Evolutionary conservation across 1,140 invertebrate species (phyloP).

Genomic region (Octopus sinensis): DNA sequence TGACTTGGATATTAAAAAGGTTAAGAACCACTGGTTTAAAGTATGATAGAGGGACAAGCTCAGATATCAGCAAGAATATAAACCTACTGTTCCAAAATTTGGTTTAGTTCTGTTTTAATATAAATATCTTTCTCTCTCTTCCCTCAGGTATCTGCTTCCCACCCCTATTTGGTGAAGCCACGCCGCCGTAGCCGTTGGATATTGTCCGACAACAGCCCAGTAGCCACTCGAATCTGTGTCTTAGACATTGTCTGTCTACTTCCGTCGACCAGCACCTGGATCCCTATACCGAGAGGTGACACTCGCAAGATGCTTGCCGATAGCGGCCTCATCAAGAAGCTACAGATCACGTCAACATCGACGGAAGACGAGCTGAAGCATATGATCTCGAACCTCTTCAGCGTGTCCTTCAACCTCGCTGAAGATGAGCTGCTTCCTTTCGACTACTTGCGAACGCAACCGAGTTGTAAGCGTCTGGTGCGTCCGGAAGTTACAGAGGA

Average conservation of each 20-base stretch:
- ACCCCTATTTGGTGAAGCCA: slow-evolving; percentile 2
- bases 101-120: too few relatives aligned
- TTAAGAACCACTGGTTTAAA: too few relatives aligned
- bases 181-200: background rate
- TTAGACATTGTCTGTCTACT: slow-evolving; percentile 11
- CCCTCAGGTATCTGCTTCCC: background rate
- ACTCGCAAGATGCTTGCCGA: slow-evolving; percentile 10
- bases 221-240: slow-evolving; percentile 4
- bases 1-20: too few relatives aligned
- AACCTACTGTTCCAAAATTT: too few relatives aligned
- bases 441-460: slow-evolving; percentile 10
- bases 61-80: too few relatives aligned
- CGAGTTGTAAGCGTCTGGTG: slow-evolving; percentile 9
- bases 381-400: slow-evolving; percentile 8
- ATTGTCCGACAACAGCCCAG: background rate
- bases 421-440: slow-evolving; percentile 12
- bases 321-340: slow-evolving; percentile 1
- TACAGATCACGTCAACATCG: background rate
- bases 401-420: background rate
- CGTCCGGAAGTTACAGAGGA: slow-evolving; percentile 6
- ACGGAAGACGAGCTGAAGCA: background rate
- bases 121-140: background rate
- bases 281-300: slow-evolving; percentile 4
- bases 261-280: slow-evolving; percentile 11
- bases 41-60: too few relatives aligned